Base-by-base conservation (phyloP, 2,888 invertebrate species). In the Sylvicola fuscatus region DNA sequence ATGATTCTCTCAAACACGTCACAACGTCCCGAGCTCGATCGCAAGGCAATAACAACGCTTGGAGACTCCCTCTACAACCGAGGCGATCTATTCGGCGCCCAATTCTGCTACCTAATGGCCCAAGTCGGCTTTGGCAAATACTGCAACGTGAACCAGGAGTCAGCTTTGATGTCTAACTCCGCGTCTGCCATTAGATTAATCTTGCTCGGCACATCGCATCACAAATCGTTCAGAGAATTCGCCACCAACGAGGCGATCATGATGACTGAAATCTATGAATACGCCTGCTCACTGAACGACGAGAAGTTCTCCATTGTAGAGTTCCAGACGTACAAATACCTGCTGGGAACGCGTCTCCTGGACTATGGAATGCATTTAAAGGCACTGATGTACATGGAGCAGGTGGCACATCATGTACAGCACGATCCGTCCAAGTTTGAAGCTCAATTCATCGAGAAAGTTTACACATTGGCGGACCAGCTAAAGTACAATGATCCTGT, bases 211-310 rank as follows among this genome's bases (percentile, higher is more conserved):
- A 70, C 80, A 5, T 73, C 75, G 47, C 66, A 74, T 40, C 70
- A 79, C 42, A 65, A 68, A 38, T 49, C 66, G 2, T 76, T 78
- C 48, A 52, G 52, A 13, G 66, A 71, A 48, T 79, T 86, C 54
- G 78, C 80, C 29, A 72, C 69, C 36, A 77, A 78, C 52, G 77
- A 79, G 51, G 84, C 90, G 14, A 78, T 93, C 40, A 83, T 92
- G 62, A 80, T 90, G 60, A 93, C 93, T 0, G 92, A 93, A 62
- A 77, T 93, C 40, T 93, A 89, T 56, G 93, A 93, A 58, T 95
- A 89, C 55, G 92, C 90, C 3, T 68, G 81, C 42, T 74, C 79
- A 39, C 65, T 93, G 34, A 78, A 74, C 43, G 78, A 77, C 50
- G 68, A 72, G 14, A 66, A 70, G 36, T 83, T 76, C 52, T 66